A percentile compares a stretch with the other conserved stretches of the same genome.
These are phyloP conservation scores for Mythimna impura DNA, from an alignment of 2,888 invertebrate species.

Conservation along the genomic window DNA sequence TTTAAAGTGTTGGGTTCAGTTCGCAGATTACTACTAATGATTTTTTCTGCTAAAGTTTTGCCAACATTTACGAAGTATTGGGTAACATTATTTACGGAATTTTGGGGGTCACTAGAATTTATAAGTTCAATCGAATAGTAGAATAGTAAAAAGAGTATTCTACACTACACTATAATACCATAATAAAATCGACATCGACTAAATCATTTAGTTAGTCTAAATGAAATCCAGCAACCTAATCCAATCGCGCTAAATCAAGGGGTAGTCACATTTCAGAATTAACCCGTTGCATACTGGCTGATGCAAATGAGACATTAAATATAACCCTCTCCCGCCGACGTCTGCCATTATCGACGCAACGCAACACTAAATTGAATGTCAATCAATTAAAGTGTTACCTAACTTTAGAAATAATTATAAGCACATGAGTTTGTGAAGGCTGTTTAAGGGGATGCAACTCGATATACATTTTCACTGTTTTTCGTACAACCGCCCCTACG, in stretches of 20 bases:
- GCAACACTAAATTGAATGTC: slow-evolving; percentile 26
- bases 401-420: not conserved
- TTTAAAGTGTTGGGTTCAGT: too few species aligned
- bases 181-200: not conserved
- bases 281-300: slow-evolving; percentile 21
- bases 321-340: slow-evolving; percentile 18
- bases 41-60: too few species aligned
- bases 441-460: too few species aligned
- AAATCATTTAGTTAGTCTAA: too few species aligned
- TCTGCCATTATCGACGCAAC: slow-evolving; percentile 20
- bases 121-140: too few species aligned
- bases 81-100: too few species aligned
- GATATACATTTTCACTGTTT: too few species aligned
- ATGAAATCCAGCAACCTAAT: slow-evolving; percentile 1
- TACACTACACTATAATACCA: not conserved
- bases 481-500: too few species aligned
- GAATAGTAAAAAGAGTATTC: too few species aligned
- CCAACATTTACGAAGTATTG: too few species aligned
- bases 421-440: not conserved
- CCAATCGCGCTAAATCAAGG: slow-evolving; percentile 8
- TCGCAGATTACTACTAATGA: too few species aligned
- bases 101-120: too few species aligned
- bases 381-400: slow-evolving; percentile 21
- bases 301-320: slow-evolving; percentile 37
- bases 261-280: slow-evolving; percentile 15